Percentiles rank a stretch among this genome's conserved stretches.
These are phyloP conservation scores for Willisornis vidua DNA, from an alignment of 2,113 vertebrate species.

Conservation along the genomic window DNA sequence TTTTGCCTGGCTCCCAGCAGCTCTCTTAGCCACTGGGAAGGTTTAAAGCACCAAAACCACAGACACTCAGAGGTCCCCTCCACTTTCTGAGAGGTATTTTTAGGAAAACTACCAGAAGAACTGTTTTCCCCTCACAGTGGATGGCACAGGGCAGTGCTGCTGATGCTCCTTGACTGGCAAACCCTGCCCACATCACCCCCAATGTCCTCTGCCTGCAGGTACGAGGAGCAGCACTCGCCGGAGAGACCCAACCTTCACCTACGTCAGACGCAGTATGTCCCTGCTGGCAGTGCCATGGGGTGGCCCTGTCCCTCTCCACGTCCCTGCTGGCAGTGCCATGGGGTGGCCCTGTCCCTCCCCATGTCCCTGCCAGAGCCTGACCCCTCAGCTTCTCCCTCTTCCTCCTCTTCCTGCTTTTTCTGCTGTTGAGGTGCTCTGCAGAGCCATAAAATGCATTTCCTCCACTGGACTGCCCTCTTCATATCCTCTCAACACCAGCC, in stretches of 20 bases:
- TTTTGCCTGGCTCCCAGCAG: not conserved
- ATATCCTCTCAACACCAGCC: not conserved
- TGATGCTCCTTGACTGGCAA: not conserved
- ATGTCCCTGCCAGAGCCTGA: fast-evolving
- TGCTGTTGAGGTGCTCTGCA: not conserved
- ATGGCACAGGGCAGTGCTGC: not conserved
- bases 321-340: fast-evolving
- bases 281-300: not conserved
- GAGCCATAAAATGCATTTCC: not conserved
- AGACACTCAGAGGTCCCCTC: not conserved
- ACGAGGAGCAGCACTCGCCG: slow-evolving; percentile 15
- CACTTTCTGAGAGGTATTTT: not conserved
- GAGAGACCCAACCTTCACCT: not conserved
- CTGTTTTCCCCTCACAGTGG: not conserved
- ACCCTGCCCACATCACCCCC: slow-evolving; percentile 84
- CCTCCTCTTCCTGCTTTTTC: not conserved
- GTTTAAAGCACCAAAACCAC: not conserved
- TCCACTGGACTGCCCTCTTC: not conserved
- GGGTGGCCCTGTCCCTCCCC: not conserved
- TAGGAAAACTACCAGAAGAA: not conserved
- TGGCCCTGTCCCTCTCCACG: not conserved
- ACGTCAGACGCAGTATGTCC: slow-evolving; percentile 22
- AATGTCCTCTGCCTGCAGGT: slow-evolving; percentile 84
- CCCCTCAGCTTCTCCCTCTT: not conserved
- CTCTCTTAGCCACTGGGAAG: not conserved